These are phyloP conservation scores for Rhamnusium bicolor DNA, from an alignment of 2,888 invertebrate species.

Conservation along the genomic window DNA sequence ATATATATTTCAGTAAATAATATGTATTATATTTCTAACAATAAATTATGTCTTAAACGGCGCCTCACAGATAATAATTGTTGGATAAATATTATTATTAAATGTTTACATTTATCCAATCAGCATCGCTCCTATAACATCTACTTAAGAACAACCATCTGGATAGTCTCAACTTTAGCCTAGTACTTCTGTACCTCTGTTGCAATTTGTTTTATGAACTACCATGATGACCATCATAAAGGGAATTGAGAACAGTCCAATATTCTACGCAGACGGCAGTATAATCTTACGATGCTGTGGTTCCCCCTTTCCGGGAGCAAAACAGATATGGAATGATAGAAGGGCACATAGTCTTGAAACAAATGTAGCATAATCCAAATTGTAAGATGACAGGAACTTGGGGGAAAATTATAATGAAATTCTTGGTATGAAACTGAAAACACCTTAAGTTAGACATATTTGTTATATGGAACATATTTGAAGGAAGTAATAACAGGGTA, in stretches of 20 bases:
- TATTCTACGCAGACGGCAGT: not conserved
- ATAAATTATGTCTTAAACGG: too few relatives aligned
- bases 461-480: not conserved
- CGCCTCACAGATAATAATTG: too few relatives aligned
- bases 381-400: constrained; percentile 17
- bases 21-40: too few relatives aligned
- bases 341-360: constrained; percentile 27
- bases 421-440: not conserved
- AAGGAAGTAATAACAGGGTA: too few relatives aligned
- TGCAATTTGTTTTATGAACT: constrained; percentile 15
- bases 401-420: constrained; percentile 30
- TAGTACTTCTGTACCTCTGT: not conserved
- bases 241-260: not conserved
- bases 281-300: not conserved
- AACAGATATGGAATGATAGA: not conserved
- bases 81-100: too few relatives aligned
- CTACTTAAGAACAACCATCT: too few relatives aligned
- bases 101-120: too few relatives aligned
- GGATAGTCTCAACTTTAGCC: not conserved
- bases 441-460: constrained; percentile 1
- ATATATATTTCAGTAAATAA: too few relatives aligned
- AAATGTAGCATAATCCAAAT: constrained; percentile 36
- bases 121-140: too few relatives aligned
- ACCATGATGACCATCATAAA: constrained; percentile 2
- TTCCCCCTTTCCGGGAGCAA: not conserved